These are phyloP conservation scores for Corapipo altera DNA, from an alignment of 2,113 vertebrate genomes.

Conservation along the genomic window DNA sequence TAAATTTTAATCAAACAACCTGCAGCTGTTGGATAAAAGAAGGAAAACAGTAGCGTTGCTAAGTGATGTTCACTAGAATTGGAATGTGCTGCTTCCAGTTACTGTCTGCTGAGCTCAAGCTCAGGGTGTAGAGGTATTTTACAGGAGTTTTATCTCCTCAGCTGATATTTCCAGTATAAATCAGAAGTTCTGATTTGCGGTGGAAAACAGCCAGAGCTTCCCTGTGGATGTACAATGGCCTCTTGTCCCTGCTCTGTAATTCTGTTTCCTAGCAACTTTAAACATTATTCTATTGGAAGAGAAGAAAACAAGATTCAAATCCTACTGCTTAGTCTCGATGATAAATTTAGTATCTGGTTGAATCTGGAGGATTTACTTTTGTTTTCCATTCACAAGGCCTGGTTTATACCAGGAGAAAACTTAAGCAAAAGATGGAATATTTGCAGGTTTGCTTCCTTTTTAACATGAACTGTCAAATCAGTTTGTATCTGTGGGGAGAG, in stretches of 20 bases:
- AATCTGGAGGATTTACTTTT: background rate
- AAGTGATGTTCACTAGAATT: background rate
- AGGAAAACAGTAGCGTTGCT: background rate
- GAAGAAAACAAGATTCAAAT: background rate
- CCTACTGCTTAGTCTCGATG: background rate
- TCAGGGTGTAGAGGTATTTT: background rate
- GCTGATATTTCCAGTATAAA: background rate
- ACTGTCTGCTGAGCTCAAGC: background rate
- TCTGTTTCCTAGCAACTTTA: constrained; percentile 3
- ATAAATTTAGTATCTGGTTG: background rate
- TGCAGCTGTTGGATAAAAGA: background rate
- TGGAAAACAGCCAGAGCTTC: background rate
- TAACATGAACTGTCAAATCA: background rate
- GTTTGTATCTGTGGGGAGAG: background rate
- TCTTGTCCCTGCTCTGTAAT: background rate
- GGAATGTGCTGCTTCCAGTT: background rate
- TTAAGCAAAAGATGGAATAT: background rate
- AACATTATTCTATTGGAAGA: background rate
- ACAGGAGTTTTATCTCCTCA: background rate
- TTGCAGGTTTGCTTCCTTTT: background rate
- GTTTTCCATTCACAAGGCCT: background rate
- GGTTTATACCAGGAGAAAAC: background rate
- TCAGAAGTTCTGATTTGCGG: background rate
- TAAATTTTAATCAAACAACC: background rate
- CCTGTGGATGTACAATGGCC: background rate